phyloP scores from a whole-genome alignment of 2,797 vertebrate species.

The Myotis daubentonii region DNA sequence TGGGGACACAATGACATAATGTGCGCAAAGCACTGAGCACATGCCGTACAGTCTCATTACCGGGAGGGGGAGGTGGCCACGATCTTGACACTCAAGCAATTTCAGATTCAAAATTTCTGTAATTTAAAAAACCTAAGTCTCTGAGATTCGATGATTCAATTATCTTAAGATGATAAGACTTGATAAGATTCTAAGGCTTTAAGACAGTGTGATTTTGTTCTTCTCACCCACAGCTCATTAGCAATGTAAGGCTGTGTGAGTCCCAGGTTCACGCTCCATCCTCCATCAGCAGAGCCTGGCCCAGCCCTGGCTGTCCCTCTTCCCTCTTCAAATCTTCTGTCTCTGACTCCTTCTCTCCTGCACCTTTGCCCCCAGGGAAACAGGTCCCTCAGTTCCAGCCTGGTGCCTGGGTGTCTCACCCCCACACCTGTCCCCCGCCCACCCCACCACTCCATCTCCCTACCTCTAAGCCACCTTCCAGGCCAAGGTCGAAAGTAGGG shows the following conservation, averaged over 20 bases:
- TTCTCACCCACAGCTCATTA: background rate
- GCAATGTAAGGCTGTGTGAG: rapidly evolving
- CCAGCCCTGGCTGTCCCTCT: rapidly evolving
- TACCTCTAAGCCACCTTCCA: background rate
- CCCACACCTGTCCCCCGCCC: background rate
- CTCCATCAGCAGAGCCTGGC: rapidly evolving
- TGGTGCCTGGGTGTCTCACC: rapidly evolving
- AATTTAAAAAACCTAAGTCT: constrained; percentile 44
- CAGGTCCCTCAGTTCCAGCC: background rate
- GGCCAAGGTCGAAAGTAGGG: background rate
- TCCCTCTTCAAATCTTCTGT: background rate
- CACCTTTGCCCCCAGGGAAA: background rate
- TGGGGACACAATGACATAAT: constrained; percentile 53
- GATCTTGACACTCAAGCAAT: constrained; percentile 45
- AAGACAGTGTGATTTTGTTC: background rate
- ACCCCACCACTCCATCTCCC: no score
- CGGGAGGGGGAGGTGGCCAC: background rate
- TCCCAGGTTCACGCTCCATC: rapidly evolving
- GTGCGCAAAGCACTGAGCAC: background rate
- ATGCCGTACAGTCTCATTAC: background rate
- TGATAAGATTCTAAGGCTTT: background rate
- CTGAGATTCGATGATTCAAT: constrained; percentile 43
- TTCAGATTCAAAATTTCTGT: constrained; percentile 56
- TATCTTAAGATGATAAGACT: constrained; percentile 31
- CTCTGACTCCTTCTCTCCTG: background rate